These are phyloP conservation scores for Polylopha cassiicola DNA, from an alignment of 2,888 invertebrate genomes.

Conservation along the genomic window DNA sequence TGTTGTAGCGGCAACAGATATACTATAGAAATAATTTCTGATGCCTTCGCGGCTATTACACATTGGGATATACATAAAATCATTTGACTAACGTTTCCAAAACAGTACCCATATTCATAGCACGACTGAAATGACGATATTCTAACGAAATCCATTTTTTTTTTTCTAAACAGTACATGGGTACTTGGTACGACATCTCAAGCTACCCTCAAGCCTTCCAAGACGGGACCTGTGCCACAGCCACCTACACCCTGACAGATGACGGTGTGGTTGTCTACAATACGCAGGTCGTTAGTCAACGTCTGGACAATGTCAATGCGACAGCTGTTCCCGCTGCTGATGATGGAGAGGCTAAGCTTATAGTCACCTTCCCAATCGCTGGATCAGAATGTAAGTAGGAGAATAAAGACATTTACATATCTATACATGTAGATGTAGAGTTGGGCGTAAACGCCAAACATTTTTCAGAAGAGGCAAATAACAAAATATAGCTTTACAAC, in stretches of 20 bases:
- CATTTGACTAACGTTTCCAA: too few relatives aligned
- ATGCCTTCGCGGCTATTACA: too few relatives aligned
- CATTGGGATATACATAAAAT: too few relatives aligned
- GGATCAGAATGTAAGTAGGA: conserved; percentile 41
- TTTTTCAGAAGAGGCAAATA: too few relatives aligned
- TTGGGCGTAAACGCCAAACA: too few relatives aligned
- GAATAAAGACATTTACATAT: too few relatives aligned
- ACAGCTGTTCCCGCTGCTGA: conserved; percentile 37
- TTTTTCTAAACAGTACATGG: conserved; percentile 42
- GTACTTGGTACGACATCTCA: conserved; percentile 54
- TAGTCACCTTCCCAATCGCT: conserved; percentile 46
- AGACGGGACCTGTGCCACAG: conserved; percentile 51
- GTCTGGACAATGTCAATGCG: conserved; percentile 44
- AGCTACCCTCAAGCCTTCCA: conserved; percentile 59
- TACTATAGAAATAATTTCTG: too few relatives aligned
- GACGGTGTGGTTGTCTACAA: conserved; percentile 46
- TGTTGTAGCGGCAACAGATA: too few relatives aligned
- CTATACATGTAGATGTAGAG: too few relatives aligned
- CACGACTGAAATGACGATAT: too few relatives aligned
- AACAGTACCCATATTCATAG: too few relatives aligned
- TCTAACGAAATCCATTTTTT: not conserved
- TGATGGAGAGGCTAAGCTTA: conserved; percentile 49
- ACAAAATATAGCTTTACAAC: too few relatives aligned
- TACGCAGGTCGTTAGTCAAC: conserved; percentile 50
- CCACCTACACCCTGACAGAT: conserved; percentile 39